A percentile compares a stretch with the other conserved stretches of the same genome.
phyloP scores from a whole-genome alignment of 2,113 vertebrate genomes.

The Oostethus manadensis region DNA sequence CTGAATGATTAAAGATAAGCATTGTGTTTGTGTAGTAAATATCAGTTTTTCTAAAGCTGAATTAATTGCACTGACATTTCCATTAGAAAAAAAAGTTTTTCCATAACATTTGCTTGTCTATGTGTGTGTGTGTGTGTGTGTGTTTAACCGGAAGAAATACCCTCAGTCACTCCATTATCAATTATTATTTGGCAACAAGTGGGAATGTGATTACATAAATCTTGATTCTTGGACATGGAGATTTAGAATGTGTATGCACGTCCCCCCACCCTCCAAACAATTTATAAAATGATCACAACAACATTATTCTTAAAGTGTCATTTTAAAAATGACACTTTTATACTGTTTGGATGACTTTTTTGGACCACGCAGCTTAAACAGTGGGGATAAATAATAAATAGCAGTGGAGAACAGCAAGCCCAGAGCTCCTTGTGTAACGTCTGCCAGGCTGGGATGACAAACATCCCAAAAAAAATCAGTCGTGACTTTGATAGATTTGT shows the following conservation, averaged over 20 bases:
- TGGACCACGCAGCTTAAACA: slow-evolving; percentile 23
- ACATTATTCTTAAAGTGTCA: slow-evolving; percentile 33
- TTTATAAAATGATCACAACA: background rate
- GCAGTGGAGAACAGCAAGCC: slow-evolving; percentile 12
- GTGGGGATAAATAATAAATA: slow-evolving; percentile 54
- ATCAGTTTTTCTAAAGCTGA: too few relatives aligned
- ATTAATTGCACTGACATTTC: too few relatives aligned
- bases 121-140: background rate
- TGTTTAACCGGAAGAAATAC: background rate
- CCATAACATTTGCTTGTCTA: too few relatives aligned
- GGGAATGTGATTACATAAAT: background rate
- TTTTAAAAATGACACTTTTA: slow-evolving; percentile 40
- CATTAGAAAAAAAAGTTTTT: too few relatives aligned
- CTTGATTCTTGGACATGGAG: background rate
- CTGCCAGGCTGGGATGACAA: slow-evolving; percentile 49
- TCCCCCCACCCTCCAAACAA: background rate
- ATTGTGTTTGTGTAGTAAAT: too few relatives aligned
- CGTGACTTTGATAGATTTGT: slow-evolving; percentile 54
- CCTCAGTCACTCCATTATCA: background rate
- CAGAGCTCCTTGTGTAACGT: slow-evolving; percentile 41
- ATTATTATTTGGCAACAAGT: background rate
- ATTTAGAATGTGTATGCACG: background rate
- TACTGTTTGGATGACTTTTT: slow-evolving; percentile 36
- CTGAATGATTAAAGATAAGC: too few relatives aligned
- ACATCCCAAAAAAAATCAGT: slow-evolving; percentile 53